Base-by-base conservation (phyloP, 2,113 vertebrate genomes). In the Ptilonorhynchus violaceus region DNA sequence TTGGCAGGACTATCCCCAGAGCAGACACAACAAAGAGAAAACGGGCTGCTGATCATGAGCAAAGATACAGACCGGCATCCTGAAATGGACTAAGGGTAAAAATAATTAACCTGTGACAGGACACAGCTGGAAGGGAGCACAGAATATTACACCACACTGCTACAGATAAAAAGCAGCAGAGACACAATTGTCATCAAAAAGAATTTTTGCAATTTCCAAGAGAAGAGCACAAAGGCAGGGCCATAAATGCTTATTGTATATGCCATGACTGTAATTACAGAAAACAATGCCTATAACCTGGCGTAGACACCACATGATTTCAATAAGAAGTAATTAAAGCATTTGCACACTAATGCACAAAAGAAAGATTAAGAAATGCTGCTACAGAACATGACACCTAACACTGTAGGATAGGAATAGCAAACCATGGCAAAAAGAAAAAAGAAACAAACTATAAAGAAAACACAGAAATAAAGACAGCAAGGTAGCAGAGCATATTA, bases 61-160 rank as follows among this genome's bases (percentile, higher is more conserved):
- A 78, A 62, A 97, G 84, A 88, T 60, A 82, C 27, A 47, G 44
- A 73, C n/a, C 37, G 72, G 66, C 72, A 88, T 64, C 74, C 74
- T 89, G 56, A 88, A 94, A 93, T 62, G 33, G 52, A 75, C 27
- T 67, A 22, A 62, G 49, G 60, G 56, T 78, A 82, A 83, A 85
- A 89, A 89, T 72, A 88, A 95, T 93, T 89, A 95, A 88, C 78
- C 88, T 89, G 62, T 0, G 4, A 92, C 74, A 94, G 77, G 52
- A 31, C 85, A 75, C 88, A 95, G 81, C 60, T 92, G 90, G 62
- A 95, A 91, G 41, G 52, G 41, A 93, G 44, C 74, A 64, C 44
- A 88, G 35, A 72, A 41, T 88, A 89, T 85, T 84, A 89, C 39
- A 89, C 50, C 69, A 55, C 10, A 37, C 23, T 70, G 87, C 64